Evolutionary conservation across 2,888 invertebrate genomes (phyloP).

Genomic region (Mythimna ferrago): DNA sequence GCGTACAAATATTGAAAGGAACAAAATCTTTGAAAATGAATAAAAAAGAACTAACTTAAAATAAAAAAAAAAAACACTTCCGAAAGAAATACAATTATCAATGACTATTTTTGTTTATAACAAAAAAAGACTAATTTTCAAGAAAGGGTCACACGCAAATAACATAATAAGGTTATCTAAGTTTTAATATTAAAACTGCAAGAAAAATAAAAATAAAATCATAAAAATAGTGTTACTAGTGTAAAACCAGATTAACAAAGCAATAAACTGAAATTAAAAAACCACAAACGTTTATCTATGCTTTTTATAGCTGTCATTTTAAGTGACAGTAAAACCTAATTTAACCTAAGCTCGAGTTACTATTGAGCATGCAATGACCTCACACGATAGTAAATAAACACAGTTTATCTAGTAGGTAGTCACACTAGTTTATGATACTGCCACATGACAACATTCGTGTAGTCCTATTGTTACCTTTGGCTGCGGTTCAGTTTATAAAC

Average conservation of each 20-base stretch:
- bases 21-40: too few species aligned
- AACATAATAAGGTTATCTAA: not conserved
- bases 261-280: conserved; percentile 44
- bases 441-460: too few species aligned
- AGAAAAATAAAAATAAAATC: not conserved
- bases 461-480: too few species aligned
- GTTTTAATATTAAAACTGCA: not conserved
- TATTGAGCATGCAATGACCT: conserved; percentile 10
- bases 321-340: conserved; percentile 37
- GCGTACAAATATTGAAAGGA: too few species aligned
- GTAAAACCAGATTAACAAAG: conserved; percentile 17
- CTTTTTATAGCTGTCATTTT: conserved; percentile 44
- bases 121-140: not conserved
- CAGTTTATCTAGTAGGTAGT: not conserved
- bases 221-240: not conserved
- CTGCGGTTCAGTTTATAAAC: too few species aligned
- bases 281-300: conserved; percentile 23
- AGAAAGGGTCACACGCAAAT: not conserved
- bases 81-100: too few species aligned
- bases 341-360: conserved; percentile 42
- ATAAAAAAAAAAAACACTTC: too few species aligned
- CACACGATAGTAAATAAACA: not conserved
- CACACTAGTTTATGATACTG: too few species aligned
- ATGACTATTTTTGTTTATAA: too few species aligned
- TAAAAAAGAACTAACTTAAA: too few species aligned